Conservation (phyloP, 2,888 invertebrate species). For the Tillus elongatus region DNA sequence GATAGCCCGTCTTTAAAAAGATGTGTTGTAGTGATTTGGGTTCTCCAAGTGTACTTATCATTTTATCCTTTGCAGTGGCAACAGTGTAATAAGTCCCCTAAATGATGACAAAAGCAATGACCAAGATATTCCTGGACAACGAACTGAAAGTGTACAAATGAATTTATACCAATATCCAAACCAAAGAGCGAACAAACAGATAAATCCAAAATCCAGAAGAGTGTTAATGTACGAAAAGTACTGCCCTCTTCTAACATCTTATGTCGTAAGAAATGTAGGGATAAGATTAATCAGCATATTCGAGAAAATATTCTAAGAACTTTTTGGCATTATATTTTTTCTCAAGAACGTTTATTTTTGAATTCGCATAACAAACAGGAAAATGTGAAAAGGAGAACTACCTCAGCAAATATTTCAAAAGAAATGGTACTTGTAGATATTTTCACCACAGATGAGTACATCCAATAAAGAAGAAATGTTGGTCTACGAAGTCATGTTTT, state of each 20-base stretch:
- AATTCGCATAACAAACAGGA: slow-evolving; percentile 4
- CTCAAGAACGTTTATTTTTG: background rate
- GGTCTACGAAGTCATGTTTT: slow-evolving; percentile 4
- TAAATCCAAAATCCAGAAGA: background rate
- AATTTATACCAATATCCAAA: too few relatives aligned
- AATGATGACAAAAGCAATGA: too few relatives aligned
- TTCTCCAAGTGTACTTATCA: too few relatives aligned
- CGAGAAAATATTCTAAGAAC: background rate
- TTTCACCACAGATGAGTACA: background rate
- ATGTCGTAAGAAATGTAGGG: background rate
- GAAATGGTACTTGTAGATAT: background rate
- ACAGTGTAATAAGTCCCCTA: too few relatives aligned
- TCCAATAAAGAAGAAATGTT: background rate
- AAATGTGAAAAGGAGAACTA: background rate
- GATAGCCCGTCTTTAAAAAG: too few relatives aligned
- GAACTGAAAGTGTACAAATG: too few relatives aligned
- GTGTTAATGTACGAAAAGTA: background rate
- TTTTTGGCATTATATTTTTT: slow-evolving; percentile 3
- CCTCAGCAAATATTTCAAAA: background rate
- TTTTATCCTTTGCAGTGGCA: too few relatives aligned
- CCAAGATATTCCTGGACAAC: too few relatives aligned
- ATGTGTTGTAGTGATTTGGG: too few relatives aligned
- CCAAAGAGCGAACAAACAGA: too few relatives aligned
- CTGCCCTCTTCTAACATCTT: background rate
- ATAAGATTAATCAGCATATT: background rate